A percentile compares a stretch with the other conserved stretches of the same genome.
phyloP scores from a whole-genome alignment of 2,888 invertebrate species.

The Halocaridina rubra region DNA sequence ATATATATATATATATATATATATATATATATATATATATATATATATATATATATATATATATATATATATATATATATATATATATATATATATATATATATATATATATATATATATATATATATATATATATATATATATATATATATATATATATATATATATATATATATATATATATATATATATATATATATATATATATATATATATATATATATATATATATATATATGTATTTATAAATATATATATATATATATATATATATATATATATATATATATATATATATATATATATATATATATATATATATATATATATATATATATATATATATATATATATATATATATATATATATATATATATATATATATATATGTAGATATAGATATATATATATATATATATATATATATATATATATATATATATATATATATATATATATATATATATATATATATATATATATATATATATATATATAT shows the following conservation, averaged over 20 bases:
- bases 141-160: background rate
- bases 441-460: slow-evolving; percentile 8
- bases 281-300: background rate
- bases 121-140: background rate
- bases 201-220: slow-evolving; percentile 5
- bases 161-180: background rate
- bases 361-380: slow-evolving; percentile 5
- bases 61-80: background rate
- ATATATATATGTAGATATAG: background rate
- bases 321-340: background rate
- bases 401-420: background rate
- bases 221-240: slow-evolving; percentile 8
- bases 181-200: slow-evolving; percentile 1
- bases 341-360: background rate
- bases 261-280: slow-evolving; percentile 8
- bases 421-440: slow-evolving; percentile 8
- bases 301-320: background rate
- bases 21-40: background rate
- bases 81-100: slow-evolving; percentile 4
- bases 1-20: slow-evolving; percentile 1
- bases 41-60: slow-evolving; percentile 14
- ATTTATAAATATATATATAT: slow-evolving; percentile 1
- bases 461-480: slow-evolving; percentile 8
- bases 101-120: slow-evolving; percentile 1
- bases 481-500: background rate